Evolutionary conservation across 2,888 invertebrate species (phyloP).

Genomic region (Ligdia adustata): DNA sequence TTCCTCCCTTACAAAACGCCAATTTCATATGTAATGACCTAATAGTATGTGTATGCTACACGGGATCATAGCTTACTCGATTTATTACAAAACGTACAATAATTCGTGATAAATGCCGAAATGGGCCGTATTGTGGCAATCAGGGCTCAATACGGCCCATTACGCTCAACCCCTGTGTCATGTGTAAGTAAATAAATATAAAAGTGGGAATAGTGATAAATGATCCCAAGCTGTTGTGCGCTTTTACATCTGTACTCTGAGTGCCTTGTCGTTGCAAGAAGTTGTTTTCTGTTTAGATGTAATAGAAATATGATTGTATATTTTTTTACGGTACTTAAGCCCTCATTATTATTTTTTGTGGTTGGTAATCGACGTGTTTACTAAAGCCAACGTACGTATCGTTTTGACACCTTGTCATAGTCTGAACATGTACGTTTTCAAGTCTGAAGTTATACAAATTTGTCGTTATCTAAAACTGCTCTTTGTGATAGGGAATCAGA

Average conservation of each 20-base stretch:
- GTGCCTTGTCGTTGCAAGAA: conserved; percentile 22
- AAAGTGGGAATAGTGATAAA: conserved; percentile 51
- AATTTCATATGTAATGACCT: no score
- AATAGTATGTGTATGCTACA: no score
- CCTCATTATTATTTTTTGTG: conserved; percentile 5
- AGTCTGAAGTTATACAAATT: neutral
- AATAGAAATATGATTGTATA: no score
- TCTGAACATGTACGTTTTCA: neutral
- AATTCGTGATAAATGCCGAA: conserved; percentile 27
- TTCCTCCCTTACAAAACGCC: no score
- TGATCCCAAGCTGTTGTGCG: conserved; percentile 31
- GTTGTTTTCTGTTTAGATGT: conserved; percentile 1
- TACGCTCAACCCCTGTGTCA: conserved; percentile 36
- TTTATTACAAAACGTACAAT: conserved; percentile 15
- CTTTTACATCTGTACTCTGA: conserved; percentile 21
- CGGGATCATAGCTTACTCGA: conserved; percentile 4
- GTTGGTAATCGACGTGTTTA: conserved; percentile 33
- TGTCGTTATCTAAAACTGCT: conserved; percentile 7
- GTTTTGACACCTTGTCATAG: conserved; percentile 14
- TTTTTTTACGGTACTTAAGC: conserved; percentile 7
- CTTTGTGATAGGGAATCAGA: conserved; percentile 20
- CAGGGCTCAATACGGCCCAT: conserved; percentile 34
- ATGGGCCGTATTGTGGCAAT: conserved; percentile 33
- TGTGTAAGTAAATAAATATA: conserved; percentile 46
- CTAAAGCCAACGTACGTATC: conserved; percentile 24